Conservation (phyloP, 2,888 invertebrate genomes). For the Eupithecia insigniata region DNA sequence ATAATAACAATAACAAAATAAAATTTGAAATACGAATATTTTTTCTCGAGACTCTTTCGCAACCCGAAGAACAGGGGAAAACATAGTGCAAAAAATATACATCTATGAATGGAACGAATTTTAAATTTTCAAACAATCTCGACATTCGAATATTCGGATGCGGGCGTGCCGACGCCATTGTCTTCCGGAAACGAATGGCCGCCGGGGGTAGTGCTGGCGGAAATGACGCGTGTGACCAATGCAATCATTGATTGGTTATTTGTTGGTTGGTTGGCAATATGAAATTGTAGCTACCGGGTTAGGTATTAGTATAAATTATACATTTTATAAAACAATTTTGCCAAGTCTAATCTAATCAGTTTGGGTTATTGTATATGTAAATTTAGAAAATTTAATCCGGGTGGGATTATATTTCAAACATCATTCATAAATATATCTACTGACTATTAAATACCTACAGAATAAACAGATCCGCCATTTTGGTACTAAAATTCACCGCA, state of each 20-base stretch:
- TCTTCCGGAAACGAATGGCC: constrained; percentile 79
- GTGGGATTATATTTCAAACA: no score
- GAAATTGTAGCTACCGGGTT: not conserved
- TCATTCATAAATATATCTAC: no score
- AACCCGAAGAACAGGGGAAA: not conserved
- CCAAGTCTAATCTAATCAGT: no score
- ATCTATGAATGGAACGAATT: constrained; percentile 48
- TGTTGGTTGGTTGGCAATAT: constrained; percentile 32
- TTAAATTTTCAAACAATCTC: constrained; percentile 41
- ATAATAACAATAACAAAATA: not conserved
- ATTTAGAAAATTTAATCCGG: no score
- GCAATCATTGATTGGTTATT: constrained; percentile 52
- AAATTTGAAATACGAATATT: not conserved
- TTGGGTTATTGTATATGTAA: no score
- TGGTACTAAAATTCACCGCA: constrained; percentile 32
- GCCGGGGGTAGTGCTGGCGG: constrained; percentile 67
- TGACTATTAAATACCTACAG: not conserved
- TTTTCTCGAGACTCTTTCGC: not conserved
- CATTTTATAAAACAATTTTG: no score
- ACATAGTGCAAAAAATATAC: not conserved
- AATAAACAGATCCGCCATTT: constrained; percentile 14
- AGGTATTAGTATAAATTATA: not conserved
- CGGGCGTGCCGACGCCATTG: constrained; percentile 70
- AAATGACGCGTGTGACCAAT: constrained; percentile 70
- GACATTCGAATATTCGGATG: constrained; percentile 69